phyloP scores from a whole-genome alignment of 1,140 invertebrate genomes.

The Habropoda laboriosa region DNA sequence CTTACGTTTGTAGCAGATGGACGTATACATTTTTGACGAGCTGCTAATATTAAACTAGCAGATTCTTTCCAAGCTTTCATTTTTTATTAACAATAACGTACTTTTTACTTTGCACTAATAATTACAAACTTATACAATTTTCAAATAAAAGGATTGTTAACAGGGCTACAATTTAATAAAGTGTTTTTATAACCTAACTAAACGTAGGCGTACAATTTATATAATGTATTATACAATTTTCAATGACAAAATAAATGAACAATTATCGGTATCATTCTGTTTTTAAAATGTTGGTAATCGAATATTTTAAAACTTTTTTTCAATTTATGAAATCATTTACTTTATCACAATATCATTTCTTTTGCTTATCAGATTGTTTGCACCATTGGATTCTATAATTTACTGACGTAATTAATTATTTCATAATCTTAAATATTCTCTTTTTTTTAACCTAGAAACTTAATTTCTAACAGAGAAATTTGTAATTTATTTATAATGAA shows the following conservation, averaged over 20 bases:
- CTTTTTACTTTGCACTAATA: not conserved
- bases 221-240: not conserved
- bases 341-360: no score
- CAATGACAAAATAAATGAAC: not conserved
- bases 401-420: no score
- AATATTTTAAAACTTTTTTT: not conserved
- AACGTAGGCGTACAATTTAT: not conserved
- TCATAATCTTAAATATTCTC: no score
- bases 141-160: not conserved
- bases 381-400: no score
- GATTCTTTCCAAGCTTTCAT: conserved; percentile 79
- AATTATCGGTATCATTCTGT: not conserved
- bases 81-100: conserved; percentile 30
- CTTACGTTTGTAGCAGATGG: conserved; percentile 60
- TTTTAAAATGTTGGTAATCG: not conserved
- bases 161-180: not conserved
- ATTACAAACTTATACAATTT: conserved; percentile 16
- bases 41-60: conserved; percentile 78
- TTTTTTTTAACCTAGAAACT: no score
- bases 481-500: no score
- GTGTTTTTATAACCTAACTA: conserved; percentile 19
- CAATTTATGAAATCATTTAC: no score
- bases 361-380: no score
- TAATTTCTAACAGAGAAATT: no score
- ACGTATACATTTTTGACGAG: conserved; percentile 60